Evolutionary conservation across 1,140 invertebrate genomes (phyloP).

Genomic region (Drosophila lacertosa): DNA sequence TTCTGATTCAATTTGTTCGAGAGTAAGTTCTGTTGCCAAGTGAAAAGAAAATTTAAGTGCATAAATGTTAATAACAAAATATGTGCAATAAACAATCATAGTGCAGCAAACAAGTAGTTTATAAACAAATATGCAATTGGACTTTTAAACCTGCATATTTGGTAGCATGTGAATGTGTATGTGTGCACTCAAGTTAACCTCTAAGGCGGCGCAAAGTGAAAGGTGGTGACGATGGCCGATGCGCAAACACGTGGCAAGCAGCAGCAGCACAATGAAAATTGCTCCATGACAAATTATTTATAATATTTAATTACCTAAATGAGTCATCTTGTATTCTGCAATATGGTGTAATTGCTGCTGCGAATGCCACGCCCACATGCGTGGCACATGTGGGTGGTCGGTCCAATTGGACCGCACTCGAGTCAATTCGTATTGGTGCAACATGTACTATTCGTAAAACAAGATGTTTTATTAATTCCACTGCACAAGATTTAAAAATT

Average conservation of each 20-base stretch:
- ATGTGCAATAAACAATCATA: slow-evolving; percentile 47
- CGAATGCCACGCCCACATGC: slow-evolving; percentile 54
- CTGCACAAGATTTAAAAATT: neutral
- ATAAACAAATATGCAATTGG: slow-evolving; percentile 71
- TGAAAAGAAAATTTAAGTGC: slow-evolving; percentile 34
- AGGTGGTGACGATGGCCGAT: slow-evolving; percentile 49
- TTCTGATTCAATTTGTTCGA: slow-evolving; percentile 82
- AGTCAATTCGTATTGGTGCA: neutral
- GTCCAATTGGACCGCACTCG: neutral
- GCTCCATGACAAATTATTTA: slow-evolving; percentile 27
- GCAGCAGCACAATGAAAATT: slow-evolving; percentile 13
- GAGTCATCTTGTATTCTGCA: slow-evolving; percentile 35
- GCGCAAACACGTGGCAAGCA: slow-evolving; percentile 71
- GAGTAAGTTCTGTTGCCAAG: slow-evolving; percentile 75
- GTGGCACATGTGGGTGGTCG: slow-evolving; percentile 21
- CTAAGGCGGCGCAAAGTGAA: slow-evolving; percentile 58
- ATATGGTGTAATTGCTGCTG: slow-evolving; percentile 60
- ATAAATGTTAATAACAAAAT: slow-evolving; percentile 36
- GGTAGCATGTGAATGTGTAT: slow-evolving; percentile 36
- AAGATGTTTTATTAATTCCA: neutral
- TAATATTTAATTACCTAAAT: slow-evolving; percentile 9
- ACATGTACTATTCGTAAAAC: neutral
- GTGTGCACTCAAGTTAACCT: slow-evolving; percentile 56
- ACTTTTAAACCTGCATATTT: slow-evolving; percentile 46
- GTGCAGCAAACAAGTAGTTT: slow-evolving; percentile 42